phyloP scores from a whole-genome alignment of 2,797 vertebrate species.

The Sebastiscus tertius region DNA sequence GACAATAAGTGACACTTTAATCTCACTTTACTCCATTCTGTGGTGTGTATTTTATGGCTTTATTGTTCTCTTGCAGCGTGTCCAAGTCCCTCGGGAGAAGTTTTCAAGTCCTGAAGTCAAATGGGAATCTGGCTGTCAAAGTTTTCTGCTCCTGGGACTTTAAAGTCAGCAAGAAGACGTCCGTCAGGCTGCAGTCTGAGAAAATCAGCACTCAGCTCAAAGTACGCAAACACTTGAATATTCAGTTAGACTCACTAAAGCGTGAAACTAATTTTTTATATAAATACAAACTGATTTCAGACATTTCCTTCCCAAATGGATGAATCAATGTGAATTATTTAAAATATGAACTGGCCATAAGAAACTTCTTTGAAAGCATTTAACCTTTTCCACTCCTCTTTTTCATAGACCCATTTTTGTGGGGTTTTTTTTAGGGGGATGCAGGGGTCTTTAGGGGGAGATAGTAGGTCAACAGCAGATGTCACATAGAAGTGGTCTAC shows the following conservation, averaged over 20 bases:
- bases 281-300: background rate
- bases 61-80: conserved; percentile 71
- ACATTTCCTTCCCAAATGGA: background rate
- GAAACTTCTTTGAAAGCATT: background rate
- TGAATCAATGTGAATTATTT: background rate
- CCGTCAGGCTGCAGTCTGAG: conserved; percentile 82
- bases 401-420: too few species aligned
- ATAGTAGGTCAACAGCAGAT: too few species aligned
- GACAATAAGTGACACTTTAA: background rate
- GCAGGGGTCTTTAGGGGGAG: too few species aligned
- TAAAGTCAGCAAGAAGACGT: conserved; percentile 85
- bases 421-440: too few species aligned
- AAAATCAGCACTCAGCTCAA: conserved; percentile 89
- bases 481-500: too few species aligned
- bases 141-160: conserved; percentile 93
- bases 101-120: conserved; percentile 79
- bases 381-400: too few species aligned
- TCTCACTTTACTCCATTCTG: background rate
- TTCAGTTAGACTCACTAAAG: background rate
- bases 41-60: background rate
- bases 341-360: background rate
- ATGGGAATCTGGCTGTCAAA: conserved; percentile 73
- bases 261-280: background rate
- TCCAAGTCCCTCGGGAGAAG: conserved; percentile 84
- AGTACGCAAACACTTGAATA: conserved; percentile 62